Evolutionary conservation across 2,888 invertebrate genomes (phyloP).

Genomic region (Machimus atricapillus): DNA sequence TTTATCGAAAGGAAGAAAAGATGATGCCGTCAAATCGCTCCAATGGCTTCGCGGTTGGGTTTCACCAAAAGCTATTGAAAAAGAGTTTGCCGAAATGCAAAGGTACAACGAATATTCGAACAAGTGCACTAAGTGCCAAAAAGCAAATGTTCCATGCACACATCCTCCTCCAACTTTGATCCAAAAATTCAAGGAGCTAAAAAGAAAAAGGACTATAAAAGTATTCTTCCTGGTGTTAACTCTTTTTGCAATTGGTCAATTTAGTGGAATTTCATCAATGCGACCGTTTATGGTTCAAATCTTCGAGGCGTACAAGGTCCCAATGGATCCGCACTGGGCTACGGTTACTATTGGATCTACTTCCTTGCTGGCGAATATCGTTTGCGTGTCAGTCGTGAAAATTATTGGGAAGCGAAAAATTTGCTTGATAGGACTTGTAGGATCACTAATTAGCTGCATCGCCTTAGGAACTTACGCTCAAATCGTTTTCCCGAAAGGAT

Average conservation of each 20-base stretch:
- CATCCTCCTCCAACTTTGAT: conserved; percentile 55
- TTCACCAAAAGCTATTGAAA: conserved; percentile 47
- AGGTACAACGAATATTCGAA: conserved; percentile 48
- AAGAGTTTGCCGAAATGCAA: conserved; percentile 49
- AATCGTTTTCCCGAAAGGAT: conserved; percentile 57
- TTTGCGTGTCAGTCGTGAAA: conserved; percentile 62
- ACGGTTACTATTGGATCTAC: conserved; percentile 66
- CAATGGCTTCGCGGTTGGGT: conserved; percentile 65
- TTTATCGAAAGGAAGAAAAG: conserved; percentile 65
- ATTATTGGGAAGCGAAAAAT: conserved; percentile 64
- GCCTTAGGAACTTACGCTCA: conserved; percentile 63
- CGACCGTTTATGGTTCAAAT: conserved; percentile 67
- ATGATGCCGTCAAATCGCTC: conserved; percentile 65
- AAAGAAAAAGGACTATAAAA: conserved; percentile 65
- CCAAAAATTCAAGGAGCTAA: conserved; percentile 56
- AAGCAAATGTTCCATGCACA: conserved; percentile 48
- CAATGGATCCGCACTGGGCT: conserved; percentile 61
- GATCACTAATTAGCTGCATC: conserved; percentile 61
- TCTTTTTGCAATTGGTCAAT: conserved; percentile 66
- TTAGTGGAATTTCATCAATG: conserved; percentile 65
- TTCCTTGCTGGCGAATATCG: conserved; percentile 61
- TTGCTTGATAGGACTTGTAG: conserved; percentile 62
- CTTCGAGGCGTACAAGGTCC: conserved; percentile 59
- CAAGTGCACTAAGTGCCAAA: conserved; percentile 48
- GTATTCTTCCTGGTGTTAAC: conserved; percentile 65